phyloP scores from a whole-genome alignment of 2,888 invertebrate species.

The Tipula unca region DNA sequence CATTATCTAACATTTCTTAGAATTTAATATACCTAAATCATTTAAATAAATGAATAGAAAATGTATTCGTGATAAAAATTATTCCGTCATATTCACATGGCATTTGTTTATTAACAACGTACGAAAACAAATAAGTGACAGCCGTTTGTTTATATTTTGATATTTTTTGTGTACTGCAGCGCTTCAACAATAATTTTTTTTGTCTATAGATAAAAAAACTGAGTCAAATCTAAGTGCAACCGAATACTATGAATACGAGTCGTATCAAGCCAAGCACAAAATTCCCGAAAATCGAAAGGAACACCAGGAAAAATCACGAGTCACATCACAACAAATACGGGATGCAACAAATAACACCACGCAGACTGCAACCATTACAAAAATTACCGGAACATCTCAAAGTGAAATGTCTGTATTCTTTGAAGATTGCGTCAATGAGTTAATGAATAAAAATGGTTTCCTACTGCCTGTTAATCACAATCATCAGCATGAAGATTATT shows the following conservation, averaged over 20 bases:
- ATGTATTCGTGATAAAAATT: not conserved
- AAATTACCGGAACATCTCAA: not conserved
- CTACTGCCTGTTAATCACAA: not conserved
- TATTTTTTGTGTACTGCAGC: not conserved
- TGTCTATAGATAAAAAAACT: not conserved
- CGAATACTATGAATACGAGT: not conserved
- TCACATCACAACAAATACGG: not conserved
- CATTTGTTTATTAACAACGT: not conserved
- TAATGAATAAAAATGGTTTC: constrained; percentile 18
- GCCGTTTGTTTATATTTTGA: constrained; percentile 17
- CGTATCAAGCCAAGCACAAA: not conserved
- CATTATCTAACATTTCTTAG: not conserved
- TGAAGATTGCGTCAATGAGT: constrained; percentile 16
- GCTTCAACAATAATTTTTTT: not conserved
- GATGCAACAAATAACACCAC: not conserved
- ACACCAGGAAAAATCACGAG: not conserved
- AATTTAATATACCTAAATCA: not conserved
- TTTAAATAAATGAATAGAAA: not conserved
- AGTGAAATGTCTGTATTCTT: not conserved
- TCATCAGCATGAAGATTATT: constrained; percentile 19
- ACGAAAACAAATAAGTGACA: not conserved
- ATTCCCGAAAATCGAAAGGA: not conserved
- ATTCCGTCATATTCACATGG: not conserved
- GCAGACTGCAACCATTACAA: not conserved
- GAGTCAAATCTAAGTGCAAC: not conserved